Evolutionary conservation across 2,113 vertebrate genomes (phyloP).

Genomic region (Cyprinodon variegatus): DNA sequence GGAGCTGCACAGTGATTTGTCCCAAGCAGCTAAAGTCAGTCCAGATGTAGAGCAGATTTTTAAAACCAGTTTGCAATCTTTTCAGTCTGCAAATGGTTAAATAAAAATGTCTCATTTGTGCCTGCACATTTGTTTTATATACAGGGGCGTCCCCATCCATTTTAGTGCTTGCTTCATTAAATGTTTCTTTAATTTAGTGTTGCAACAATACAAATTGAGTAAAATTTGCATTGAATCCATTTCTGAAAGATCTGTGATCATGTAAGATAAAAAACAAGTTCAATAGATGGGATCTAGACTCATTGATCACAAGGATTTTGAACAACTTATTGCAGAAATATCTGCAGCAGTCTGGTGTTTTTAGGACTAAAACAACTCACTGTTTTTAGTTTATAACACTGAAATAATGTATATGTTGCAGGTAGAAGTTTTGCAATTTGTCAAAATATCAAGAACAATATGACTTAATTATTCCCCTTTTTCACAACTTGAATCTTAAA

Average conservation of each 20-base stretch:
- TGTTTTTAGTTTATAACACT: background rate
- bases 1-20: background rate
- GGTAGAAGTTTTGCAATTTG: background rate
- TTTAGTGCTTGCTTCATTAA: background rate
- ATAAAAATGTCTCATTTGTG: background rate
- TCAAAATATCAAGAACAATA: background rate
- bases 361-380: background rate
- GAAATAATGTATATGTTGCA: too few relatives aligned
- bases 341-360: background rate
- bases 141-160: too few relatives aligned
- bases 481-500: background rate
- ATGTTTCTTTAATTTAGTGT: background rate
- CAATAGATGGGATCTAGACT: background rate
- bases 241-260: background rate
- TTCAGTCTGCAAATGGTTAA: background rate
- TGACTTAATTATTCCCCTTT: background rate
- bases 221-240: background rate
- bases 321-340: background rate
- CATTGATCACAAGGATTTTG: background rate
- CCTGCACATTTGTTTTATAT: background rate
- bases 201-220: background rate
- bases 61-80: background rate
- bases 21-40: background rate
- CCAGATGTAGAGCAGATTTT: background rate
- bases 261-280: background rate